Evolutionary conservation across 2,888 invertebrate species (phyloP), one percentile per base, ranked within the genome.

Genomic region (Carabus problematicus): DNA sequence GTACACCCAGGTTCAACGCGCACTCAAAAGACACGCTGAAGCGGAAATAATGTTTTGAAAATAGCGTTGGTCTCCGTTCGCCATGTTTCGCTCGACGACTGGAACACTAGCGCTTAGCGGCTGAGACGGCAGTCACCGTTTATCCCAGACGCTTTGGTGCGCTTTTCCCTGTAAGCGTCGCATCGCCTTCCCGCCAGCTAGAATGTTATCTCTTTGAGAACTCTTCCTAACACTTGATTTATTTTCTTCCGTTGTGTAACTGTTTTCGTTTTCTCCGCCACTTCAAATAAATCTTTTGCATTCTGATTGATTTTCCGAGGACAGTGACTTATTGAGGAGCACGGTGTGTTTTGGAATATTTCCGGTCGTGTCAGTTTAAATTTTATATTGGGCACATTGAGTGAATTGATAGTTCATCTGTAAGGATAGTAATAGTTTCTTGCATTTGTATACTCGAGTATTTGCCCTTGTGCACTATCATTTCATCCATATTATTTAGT

Each of bases 161-260:
- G 59, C 59, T 59, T 58, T 59, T 41, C 7, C 16, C 59, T 16
- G 41, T 14, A 59, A 52, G 19, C 8, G 19, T 29, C 55, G 29
- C 18, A 3, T 7, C 61, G 61, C 16, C 60, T 60, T 18, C 45
- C 19, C 43, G 45, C 61, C 61, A n/a, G 61, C 8, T 42, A 61
- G 43, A 55, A 61, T 45, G 61, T 61, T 61, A 61, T 61, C 61
- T 45, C 42, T 61, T 61, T 45, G 61, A 61, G 45, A 45, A 61
- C 61, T 61, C 61, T 61, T 61, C n/a, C 61, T 45, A 61, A 61
- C 61, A 61, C 47, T 61, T 61, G 61, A 61, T 61, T 61, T 61
- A 61, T 61, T 61, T 61, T 61, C 61, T 61, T 19, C 43, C 55
- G 55, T 29, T 55, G 55, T 61, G 19, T 43, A 45, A 45, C 61